Percentiles rank a stretch among this genome's conserved stretches.
These are phyloP conservation scores for Parelbella ahira DNA, from an alignment of 2,888 invertebrate genomes.

Conservation along the genomic window DNA sequence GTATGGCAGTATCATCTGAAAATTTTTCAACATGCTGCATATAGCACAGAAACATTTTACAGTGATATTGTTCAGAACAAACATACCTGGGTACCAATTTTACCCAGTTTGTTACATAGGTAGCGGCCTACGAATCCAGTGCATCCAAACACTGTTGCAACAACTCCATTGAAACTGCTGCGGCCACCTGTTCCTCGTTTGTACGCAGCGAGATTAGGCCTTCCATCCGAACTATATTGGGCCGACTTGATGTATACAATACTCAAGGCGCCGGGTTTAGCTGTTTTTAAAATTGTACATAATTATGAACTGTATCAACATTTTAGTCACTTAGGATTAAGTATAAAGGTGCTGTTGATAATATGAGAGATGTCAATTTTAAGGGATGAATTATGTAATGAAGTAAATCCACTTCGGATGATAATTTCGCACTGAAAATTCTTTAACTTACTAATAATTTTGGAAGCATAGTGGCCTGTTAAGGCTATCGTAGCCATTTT, in stretches of 20 bases:
- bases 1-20: conserved; percentile 94
- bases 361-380: conserved; percentile 8
- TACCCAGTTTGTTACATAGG: conserved; percentile 94
- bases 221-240: conserved; percentile 77
- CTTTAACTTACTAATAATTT: conserved; percentile 59
- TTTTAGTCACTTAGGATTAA: too few species aligned
- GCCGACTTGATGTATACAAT: conserved; percentile 68
- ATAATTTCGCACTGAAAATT: conserved; percentile 25
- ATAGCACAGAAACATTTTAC: too few species aligned
- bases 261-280: conserved; percentile 60
- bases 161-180: conserved; percentile 97
- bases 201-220: conserved; percentile 83
- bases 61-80: not conserved
- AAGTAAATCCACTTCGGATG: too few species aligned
- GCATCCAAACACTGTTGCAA: conserved; percentile 98
- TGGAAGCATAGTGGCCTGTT: conserved; percentile 56
- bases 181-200: conserved; percentile 95
- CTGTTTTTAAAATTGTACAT: conserved; percentile 55
- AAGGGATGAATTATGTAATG: conserved; percentile 63
- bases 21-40: too few species aligned
- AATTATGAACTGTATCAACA: too few species aligned
- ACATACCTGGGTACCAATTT: conserved; percentile 88
- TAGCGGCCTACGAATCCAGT: conserved; percentile 94
- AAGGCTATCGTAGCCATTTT: conserved; percentile 69
- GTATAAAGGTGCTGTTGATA: not conserved